phyloP scores from a whole-genome alignment of 2,888 invertebrate species.

The Drosophila sordidapex region DNA sequence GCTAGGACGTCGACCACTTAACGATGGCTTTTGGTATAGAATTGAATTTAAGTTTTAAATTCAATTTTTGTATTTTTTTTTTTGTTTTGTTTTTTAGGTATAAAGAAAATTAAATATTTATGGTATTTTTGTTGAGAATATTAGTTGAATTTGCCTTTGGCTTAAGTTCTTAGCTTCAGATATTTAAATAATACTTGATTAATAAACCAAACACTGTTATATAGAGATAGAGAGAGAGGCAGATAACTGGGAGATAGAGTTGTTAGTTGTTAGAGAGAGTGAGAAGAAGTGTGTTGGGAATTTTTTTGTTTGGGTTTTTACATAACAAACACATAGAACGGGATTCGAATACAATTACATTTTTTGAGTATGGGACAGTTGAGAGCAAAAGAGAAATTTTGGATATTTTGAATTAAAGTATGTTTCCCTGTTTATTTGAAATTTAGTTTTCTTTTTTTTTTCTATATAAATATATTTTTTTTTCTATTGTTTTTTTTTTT shows the following conservation, averaged over 20 bases:
- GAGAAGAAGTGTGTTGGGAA: constrained; percentile 61
- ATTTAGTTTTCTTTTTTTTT: constrained; percentile 8
- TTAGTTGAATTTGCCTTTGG: constrained; percentile 36
- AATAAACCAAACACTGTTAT: constrained; percentile 65
- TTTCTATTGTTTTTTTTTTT: neutral
- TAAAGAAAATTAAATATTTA: constrained; percentile 57
- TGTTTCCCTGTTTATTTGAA: constrained; percentile 3
- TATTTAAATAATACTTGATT: constrained; percentile 69
- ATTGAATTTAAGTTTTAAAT: constrained; percentile 64
- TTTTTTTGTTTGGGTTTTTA: constrained; percentile 50
- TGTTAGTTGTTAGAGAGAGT: constrained; percentile 42
- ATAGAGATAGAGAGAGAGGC: constrained; percentile 41
- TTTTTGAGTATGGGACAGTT: constrained; percentile 42
- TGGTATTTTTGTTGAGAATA: constrained; percentile 29
- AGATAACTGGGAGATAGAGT: constrained; percentile 43
- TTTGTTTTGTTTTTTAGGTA: constrained; percentile 24
- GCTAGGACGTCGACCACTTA: constrained; percentile 85
- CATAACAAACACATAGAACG: constrained; percentile 73
- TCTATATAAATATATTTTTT: neutral
- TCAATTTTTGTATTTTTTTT: constrained; percentile 25
- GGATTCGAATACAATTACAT: constrained; percentile 61
- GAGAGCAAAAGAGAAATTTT: constrained; percentile 33
- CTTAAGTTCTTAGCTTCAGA: constrained; percentile 48
- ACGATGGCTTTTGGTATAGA: constrained; percentile 83
- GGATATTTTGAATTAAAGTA: neutral